Evolutionary conservation across 2,888 invertebrate genomes (phyloP).

Genomic region (Lasiommata megera): DNA sequence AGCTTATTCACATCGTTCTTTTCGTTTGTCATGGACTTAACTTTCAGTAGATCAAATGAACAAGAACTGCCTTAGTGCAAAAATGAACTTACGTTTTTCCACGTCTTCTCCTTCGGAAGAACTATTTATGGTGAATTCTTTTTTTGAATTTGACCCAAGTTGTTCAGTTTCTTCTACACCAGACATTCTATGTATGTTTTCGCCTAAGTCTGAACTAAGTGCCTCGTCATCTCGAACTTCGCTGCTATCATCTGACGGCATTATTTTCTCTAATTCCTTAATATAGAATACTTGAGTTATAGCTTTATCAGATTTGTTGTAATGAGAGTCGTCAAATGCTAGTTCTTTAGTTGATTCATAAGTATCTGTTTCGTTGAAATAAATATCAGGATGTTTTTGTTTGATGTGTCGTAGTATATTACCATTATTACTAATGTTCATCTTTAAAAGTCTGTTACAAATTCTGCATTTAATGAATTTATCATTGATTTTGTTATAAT

Average conservation of each 20-base stretch:
- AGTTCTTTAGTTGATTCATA: not conserved
- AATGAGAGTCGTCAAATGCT: not conserved
- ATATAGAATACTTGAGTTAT: not conserved
- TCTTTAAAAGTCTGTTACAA: not conserved
- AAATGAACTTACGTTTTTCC: not conserved
- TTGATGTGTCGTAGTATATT: not conserved
- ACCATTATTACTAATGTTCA: not conserved
- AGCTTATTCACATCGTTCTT: no score
- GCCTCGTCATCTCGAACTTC: not conserved
- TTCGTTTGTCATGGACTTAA: no score
- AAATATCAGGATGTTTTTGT: not conserved
- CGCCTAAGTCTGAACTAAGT: not conserved
- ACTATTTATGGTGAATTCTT: not conserved
- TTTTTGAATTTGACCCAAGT: not conserved
- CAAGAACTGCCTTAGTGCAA: no score
- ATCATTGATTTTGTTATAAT: not conserved
- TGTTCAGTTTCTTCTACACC: not conserved
- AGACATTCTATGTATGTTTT: not conserved
- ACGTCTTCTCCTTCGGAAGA: not conserved
- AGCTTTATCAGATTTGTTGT: not conserved
- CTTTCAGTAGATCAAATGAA: no score
- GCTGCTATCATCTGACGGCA: not conserved
- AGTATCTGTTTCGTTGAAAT: not conserved
- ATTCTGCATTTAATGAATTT: not conserved
- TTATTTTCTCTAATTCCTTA: not conserved